Evolutionary conservation across 2,797 vertebrate species (phyloP), one percentile per base, ranked within the genome.

Genomic region (Hypotaenidia philippensis): DNA sequence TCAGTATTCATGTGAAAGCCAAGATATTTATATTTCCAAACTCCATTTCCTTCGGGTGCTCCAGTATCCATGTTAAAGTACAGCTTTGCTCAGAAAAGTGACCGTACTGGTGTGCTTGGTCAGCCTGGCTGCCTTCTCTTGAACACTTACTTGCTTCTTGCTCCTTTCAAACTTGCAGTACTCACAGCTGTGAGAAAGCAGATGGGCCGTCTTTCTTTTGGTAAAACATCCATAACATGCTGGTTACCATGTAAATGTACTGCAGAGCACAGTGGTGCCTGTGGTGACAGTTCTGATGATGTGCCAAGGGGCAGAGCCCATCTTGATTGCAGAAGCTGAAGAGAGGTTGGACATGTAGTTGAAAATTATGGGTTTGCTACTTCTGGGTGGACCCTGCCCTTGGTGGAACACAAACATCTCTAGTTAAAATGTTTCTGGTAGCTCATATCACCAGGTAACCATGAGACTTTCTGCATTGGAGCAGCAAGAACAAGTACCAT

Each of bases 341-440:
- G 38, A 74, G 45, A 68, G 34, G 3, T 3, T 55, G 60, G 22
- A 26, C 11, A n/a, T 0, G 0, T 40, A 34, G 74, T 17, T 76
- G 29, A 59, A 82, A 90, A 50, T 41, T 5, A 9, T 70, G 25
- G 17, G 1, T 77, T 89, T 89, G n/a, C 26, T 50, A 1, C 34
- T 89, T 65, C 20, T 70, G 31, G 12, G 5, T 70, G 56, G 26
- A 44, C 64, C 18, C 36, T 87, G n/a, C 17, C 49, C 22, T 13
- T 71, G 50, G 16, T 60, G 44, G 13, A 10, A 21, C 5, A 15
- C 55, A 18, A 55, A 32, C 23, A 36, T 38, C 27, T 82, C 47
- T 41, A 70, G 45, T 27, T 71, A 29, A 31, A 31, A 22, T 2
- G 6, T 40, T 74, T 77, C 23, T 83, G 26, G 16, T 68, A 47